Percentiles rank a stretch among this genome's conserved stretches.
phyloP scores from a whole-genome alignment of 2,888 invertebrate genomes.

The Anoncus sp. region DNA sequence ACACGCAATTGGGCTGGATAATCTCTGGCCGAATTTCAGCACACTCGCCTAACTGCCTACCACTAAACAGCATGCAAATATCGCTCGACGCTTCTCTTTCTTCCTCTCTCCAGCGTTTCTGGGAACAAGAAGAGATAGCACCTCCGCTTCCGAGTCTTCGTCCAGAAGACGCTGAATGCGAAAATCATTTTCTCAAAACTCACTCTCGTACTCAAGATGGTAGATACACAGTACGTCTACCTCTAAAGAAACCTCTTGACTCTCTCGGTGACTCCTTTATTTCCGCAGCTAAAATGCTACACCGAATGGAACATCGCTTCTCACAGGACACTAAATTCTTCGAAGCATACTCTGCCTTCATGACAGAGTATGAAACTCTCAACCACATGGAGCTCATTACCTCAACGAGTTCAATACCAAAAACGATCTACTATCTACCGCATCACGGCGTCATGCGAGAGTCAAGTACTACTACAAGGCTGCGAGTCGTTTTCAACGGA shows the following conservation, averaged over 20 bases:
- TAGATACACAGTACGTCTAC: slow-evolving; percentile 50
- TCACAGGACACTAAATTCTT: background rate
- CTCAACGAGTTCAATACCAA: background rate
- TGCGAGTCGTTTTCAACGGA: slow-evolving; percentile 77
- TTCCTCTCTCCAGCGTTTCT: slow-evolving; percentile 38
- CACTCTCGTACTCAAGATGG: slow-evolving; percentile 48
- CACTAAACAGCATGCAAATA: slow-evolving; percentile 15
- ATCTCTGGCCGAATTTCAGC: slow-evolving; percentile 26
- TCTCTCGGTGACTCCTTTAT: slow-evolving; percentile 19
- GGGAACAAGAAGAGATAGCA: slow-evolving; percentile 46
- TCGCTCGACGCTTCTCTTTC: slow-evolving; percentile 22
- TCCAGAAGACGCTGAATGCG: slow-evolving; percentile 43
- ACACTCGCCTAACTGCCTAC: background rate
- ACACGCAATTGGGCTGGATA: slow-evolving; percentile 46
- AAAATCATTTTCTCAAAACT: slow-evolving; percentile 50
- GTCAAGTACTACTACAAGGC: slow-evolving; percentile 74
- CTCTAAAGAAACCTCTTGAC: slow-evolving; percentile 21
- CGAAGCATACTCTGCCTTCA: slow-evolving; percentile 35
- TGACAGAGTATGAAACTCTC: slow-evolving; percentile 37
- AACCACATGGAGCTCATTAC: slow-evolving; percentile 25
- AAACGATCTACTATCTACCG: slow-evolving; percentile 47
- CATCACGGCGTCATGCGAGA: slow-evolving; percentile 76
- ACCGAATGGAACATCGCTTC: slow-evolving; percentile 17
- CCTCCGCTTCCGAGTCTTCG: slow-evolving; percentile 6
- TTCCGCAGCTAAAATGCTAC: slow-evolving; percentile 22